A percentile compares a stretch with the other conserved stretches of the same genome.
Conservation (phyloP, 2,888 invertebrate species). For the Dryobotodes eremita region DNA sequence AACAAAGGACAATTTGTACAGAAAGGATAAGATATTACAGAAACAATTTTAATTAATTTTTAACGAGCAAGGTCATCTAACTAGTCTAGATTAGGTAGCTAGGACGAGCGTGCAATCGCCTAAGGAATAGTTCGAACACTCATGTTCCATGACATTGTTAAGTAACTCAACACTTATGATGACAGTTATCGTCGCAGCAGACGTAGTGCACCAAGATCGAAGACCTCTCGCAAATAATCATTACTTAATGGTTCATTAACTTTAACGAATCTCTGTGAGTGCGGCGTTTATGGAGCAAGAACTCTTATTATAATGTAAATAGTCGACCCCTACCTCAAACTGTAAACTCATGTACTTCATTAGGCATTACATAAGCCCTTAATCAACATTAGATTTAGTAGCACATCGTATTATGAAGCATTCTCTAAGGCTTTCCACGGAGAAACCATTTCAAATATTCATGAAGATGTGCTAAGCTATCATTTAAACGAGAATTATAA, state of each 20-base stretch:
- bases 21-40: no score
- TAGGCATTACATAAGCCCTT: slow-evolving; percentile 36
- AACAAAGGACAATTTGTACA: no score
- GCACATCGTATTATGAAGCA: slow-evolving; percentile 7
- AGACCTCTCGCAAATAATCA: neutral
- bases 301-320: neutral
- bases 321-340: slow-evolving; percentile 2
- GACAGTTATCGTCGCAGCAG: neutral
- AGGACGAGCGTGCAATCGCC: neutral
- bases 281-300: neutral
- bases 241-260: neutral
- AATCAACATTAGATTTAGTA: slow-evolving; percentile 36
- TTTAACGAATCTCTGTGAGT: slow-evolving; percentile 7
- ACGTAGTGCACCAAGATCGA: neutral
- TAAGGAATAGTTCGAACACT: neutral
- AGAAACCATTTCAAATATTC: slow-evolving; percentile 44
- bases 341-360: slow-evolving; percentile 21
- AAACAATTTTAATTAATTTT: no score
- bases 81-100: neutral
- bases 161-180: neutral
- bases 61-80: neutral
- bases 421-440: slow-evolving; percentile 25
- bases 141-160: neutral
- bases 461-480: slow-evolving; percentile 41
- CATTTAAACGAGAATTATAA: slow-evolving; percentile 37